Base-by-base conservation (phyloP, 2,888 invertebrate species). In the Epistrophe grossulariae region DNA sequence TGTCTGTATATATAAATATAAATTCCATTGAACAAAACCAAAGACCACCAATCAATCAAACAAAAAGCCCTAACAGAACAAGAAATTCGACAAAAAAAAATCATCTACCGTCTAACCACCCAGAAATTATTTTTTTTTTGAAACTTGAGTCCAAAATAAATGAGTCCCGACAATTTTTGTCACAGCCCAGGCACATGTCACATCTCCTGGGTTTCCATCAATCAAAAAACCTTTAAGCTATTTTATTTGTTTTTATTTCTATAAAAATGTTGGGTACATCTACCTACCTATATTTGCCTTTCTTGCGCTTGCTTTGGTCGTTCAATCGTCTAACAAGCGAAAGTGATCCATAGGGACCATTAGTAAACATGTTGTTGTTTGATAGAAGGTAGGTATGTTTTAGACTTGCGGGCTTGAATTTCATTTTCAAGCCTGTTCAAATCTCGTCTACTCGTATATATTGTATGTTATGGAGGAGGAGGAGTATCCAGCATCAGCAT, bases 281-380 rank as follows among this genome's bases (percentile, higher is more conserved):
- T 38, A 59, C 13, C 59, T 38, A 4, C 28, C 15, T 35, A 35
- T 50, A n/a, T 31, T 60, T 15, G 31, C 55, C 11, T 43, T 38
- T 43, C n/a, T 17, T 15, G 5, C 1, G 45, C 9, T 57, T 38
- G 59, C 38, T 17, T n/a, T 38, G 59, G 15, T 43, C 24, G 40
- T 40, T 62, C 62, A 43, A 24, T 62, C 62, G 62, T n/a, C 71
- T 79, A 76, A 84, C 70, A 82, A 85, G 78, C 85, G 87, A 87
- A 87, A 83, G 87, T 79, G 76, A 87, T 79, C 83, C 82, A 87
- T 81, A 82, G 79, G 79, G 71, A 50, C 79, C 87, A 87, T 87
- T 87, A 87, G 82, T 66, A 79, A 71, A 66, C 71, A 79, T 76
- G 50, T 76, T 80, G 71, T 77, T 50, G 52, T 31, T 52, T 57